Conservation (phyloP, 2,888 invertebrate genomes). For the Scaptomyza polygonia region DNA sequence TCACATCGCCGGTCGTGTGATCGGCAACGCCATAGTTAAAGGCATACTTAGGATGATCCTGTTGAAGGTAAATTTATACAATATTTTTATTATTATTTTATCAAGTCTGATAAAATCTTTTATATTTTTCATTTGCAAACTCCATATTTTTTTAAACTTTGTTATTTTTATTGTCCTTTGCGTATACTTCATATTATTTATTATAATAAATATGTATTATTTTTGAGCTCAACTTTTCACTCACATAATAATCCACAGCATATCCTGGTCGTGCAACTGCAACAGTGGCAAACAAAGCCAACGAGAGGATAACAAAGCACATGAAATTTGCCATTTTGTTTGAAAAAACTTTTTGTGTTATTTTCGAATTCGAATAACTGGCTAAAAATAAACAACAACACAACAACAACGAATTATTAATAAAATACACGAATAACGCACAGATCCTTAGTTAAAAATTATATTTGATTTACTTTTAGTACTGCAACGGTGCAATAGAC, state of each 20-base stretch:
- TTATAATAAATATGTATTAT: too few species aligned
- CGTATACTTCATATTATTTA: neutral
- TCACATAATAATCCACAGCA: slow-evolving; percentile 87
- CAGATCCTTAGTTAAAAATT: slow-evolving; percentile 12
- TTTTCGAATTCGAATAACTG: slow-evolving; percentile 28
- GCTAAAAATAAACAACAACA: slow-evolving; percentile 60
- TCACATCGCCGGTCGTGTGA: slow-evolving; percentile 86
- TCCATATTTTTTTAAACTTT: too few species aligned
- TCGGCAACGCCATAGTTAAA: slow-evolving; percentile 88
- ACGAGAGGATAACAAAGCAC: slow-evolving; percentile 75
- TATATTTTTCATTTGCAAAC: too few species aligned
- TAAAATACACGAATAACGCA: slow-evolving; percentile 37
- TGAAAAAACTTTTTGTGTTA: slow-evolving; percentile 17
- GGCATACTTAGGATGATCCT: slow-evolving; percentile 87
- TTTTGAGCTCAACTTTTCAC: slow-evolving; percentile 65
- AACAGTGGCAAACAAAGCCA: slow-evolving; percentile 79
- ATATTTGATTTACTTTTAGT: slow-evolving; percentile 64
- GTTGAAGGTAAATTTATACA: slow-evolving; percentile 7
- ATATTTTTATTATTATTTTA: too few species aligned
- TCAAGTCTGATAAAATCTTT: too few species aligned
- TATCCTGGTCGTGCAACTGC: slow-evolving; percentile 84
- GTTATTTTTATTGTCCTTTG: too few species aligned
- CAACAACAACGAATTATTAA: slow-evolving; percentile 29
- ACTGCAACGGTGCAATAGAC: slow-evolving; percentile 78
- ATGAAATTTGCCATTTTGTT: slow-evolving; percentile 79